Conservation (phyloP, 2,797 vertebrate species). For the Taeniopygia guttata region DNA sequence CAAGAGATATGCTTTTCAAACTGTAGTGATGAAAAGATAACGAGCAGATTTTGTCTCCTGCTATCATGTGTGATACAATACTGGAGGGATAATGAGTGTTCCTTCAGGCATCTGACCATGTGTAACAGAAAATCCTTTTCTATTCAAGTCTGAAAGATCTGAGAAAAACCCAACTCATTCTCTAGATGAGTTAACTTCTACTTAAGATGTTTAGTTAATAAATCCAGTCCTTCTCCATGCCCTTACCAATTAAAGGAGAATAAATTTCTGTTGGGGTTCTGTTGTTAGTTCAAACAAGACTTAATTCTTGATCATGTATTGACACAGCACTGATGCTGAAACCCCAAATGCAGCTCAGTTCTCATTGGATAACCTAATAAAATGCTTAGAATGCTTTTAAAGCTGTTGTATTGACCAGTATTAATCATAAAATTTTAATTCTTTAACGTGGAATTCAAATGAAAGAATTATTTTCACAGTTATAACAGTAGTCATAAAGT, state of each 20-base stretch:
- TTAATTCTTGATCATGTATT: background rate
- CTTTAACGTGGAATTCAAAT: background rate
- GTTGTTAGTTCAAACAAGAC: background rate
- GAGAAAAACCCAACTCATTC: background rate
- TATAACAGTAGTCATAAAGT: background rate
- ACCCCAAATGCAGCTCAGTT: background rate
- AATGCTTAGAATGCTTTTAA: background rate
- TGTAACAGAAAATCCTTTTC: background rate
- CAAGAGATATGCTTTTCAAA: background rate
- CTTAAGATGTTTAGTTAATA: background rate
- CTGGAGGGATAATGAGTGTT: background rate
- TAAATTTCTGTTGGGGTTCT: background rate
- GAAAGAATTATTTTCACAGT: background rate
- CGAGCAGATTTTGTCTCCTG: background rate
- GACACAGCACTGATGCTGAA: background rate
- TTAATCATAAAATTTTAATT: background rate
- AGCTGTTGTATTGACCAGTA: background rate
- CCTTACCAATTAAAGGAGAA: background rate
- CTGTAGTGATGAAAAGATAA: background rate
- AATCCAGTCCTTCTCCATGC: background rate
- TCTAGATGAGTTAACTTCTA: background rate
- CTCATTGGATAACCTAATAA: background rate
- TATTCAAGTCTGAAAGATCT: background rate
- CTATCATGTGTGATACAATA: background rate
- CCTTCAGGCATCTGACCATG: background rate